Percentiles rank a stretch among this genome's conserved stretches.
Conservation (phyloP, 1,140 invertebrate species). For the Drosophila subobscura region DNA sequence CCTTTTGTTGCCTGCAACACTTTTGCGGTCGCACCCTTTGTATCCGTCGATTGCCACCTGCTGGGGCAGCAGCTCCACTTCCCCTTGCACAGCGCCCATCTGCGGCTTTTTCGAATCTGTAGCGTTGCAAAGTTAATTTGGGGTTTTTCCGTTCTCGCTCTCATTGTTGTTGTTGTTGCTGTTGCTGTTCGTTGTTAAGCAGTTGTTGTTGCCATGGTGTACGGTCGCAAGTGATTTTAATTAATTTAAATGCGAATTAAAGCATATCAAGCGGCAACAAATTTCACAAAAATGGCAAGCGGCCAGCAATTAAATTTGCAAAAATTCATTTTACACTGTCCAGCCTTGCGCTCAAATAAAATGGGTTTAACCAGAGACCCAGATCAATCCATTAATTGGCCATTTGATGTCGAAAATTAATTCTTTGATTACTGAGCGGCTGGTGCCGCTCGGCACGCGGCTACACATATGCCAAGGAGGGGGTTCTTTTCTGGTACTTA, state of each 20-base stretch:
- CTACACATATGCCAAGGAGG: no score
- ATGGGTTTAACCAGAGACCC: slow-evolving; percentile 4
- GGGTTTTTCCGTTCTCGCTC: slow-evolving; percentile 50
- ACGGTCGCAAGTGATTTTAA: slow-evolving; percentile 75
- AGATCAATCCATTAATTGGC: slow-evolving; percentile 52
- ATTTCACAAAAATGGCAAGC: slow-evolving; percentile 66
- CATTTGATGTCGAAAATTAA: slow-evolving; percentile 10
- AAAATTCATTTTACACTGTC: slow-evolving; percentile 24
- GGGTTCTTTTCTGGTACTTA: slow-evolving; percentile 28
- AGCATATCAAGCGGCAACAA: slow-evolving; percentile 72
- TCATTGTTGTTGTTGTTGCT: slow-evolving; percentile 32
- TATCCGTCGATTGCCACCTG: slow-evolving; percentile 62
- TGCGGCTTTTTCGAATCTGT: slow-evolving; percentile 67
- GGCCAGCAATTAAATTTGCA: slow-evolving; percentile 66
- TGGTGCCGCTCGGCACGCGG: background rate
- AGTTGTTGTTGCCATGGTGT: slow-evolving; percentile 42
- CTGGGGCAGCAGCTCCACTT: slow-evolving; percentile 33
- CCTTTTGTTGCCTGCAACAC: slow-evolving; percentile 15
- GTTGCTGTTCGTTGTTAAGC: slow-evolving; percentile 13
- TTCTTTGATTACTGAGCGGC: background rate
- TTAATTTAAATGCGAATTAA: slow-evolving; percentile 81
- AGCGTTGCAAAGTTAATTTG: slow-evolving; percentile 77
- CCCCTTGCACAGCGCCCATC: slow-evolving; percentile 27
- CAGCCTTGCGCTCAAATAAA: slow-evolving; percentile 15
- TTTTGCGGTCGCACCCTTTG: slow-evolving; percentile 64